phyloP scores from a whole-genome alignment of 2,888 invertebrate genomes.

The Leucophenga montana region DNA sequence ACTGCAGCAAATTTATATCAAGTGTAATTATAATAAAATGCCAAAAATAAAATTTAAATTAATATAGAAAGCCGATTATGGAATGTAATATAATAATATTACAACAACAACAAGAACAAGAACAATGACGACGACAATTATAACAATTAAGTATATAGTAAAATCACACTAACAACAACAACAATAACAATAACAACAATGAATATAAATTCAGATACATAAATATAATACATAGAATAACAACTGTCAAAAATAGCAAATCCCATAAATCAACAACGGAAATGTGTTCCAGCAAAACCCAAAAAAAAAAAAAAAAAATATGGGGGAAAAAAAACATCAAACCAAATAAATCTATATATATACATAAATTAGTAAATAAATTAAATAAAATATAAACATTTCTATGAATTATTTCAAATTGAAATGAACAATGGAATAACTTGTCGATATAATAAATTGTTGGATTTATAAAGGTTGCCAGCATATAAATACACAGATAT shows the following conservation, averaged over 20 bases:
- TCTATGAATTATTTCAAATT: no score
- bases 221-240: constrained; percentile 21
- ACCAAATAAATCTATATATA: constrained; percentile 18
- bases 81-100: constrained; percentile 29
- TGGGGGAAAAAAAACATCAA: no score
- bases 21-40: constrained; percentile 65
- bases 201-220: no score
- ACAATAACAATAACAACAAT: constrained; percentile 37
- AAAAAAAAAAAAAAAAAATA: constrained; percentile 33
- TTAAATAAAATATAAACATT: no score
- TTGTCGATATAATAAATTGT: no score
- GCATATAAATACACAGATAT: no score
- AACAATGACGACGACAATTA: constrained; percentile 47
- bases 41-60: constrained; percentile 66
- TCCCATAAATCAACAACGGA: constrained; percentile 67
- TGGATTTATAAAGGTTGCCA: no score
- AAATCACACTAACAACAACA: constrained; percentile 29
- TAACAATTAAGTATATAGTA: constrained; percentile 40
- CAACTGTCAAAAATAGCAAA: constrained; percentile 64
- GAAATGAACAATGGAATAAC: no score
- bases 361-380: no score
- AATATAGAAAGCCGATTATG: constrained; percentile 67
- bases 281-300: constrained; percentile 38
- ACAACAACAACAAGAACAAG: constrained; percentile 38
- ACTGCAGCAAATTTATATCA: constrained; percentile 57